Evolutionary conservation across 2,888 invertebrate species (phyloP).

Genomic region (Agrotis clavis): DNA sequence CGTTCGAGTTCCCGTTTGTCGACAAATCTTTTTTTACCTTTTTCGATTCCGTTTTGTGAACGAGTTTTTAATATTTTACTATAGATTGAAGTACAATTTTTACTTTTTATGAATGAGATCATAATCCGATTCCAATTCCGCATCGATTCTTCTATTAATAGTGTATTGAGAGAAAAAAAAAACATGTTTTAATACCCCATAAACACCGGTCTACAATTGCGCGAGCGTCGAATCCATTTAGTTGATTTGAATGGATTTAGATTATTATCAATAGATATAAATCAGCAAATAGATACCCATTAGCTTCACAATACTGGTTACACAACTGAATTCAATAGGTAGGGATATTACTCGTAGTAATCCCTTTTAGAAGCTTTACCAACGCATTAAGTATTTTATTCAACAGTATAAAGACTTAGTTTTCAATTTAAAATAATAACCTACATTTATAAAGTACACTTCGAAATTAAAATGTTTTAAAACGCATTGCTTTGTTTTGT

Average conservation of each 20-base stretch:
- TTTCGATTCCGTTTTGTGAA: constrained; percentile 72
- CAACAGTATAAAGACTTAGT: constrained; percentile 64
- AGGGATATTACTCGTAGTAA: constrained; percentile 60
- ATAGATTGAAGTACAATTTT: constrained; percentile 56
- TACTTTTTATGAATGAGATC: constrained; percentile 66
- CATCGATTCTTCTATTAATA: constrained; percentile 64
- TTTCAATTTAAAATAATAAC: constrained; percentile 76
- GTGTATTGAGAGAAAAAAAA: constrained; percentile 64
- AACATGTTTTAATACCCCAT: constrained; percentile 70
- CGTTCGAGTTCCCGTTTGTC: constrained; percentile 85
- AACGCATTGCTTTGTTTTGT: constrained; percentile 65
- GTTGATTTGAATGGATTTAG: constrained; percentile 80
- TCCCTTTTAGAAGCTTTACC: constrained; percentile 56
- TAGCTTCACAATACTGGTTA: constrained; percentile 77
- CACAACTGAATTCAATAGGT: constrained; percentile 74
- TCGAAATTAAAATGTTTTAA: constrained; percentile 88
- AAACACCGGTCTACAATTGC: constrained; percentile 77
- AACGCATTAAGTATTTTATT: constrained; percentile 60
- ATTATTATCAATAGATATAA: constrained; percentile 83
- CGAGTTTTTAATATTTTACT: constrained; percentile 66
- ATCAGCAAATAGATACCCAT: constrained; percentile 84
- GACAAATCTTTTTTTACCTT: constrained; percentile 77
- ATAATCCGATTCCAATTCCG: constrained; percentile 74
- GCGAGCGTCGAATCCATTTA: constrained; percentile 79
- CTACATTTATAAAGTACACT: constrained; percentile 83